These are phyloP conservation scores for Drosophila histrio DNA, from an alignment of 2,888 invertebrate species.

Conservation along the genomic window DNA sequence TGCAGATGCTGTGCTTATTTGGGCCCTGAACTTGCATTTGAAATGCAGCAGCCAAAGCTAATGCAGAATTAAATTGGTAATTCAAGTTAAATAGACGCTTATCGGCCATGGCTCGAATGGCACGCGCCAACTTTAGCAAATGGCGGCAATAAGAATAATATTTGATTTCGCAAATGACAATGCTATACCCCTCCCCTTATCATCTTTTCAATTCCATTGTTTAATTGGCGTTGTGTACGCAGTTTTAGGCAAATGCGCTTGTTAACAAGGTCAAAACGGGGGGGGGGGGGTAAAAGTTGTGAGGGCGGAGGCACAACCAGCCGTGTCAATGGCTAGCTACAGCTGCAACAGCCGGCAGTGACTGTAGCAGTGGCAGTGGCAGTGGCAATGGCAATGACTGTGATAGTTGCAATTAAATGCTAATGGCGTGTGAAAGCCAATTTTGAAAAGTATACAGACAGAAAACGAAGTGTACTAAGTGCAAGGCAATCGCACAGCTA, in stretches of 20 bases:
- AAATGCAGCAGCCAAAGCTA: constrained; percentile 13
- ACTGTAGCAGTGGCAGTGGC: constrained; percentile 3
- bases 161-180: constrained; percentile 64
- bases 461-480: constrained; percentile 61
- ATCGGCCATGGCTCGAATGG: constrained; percentile 44
- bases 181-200: background rate
- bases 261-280: constrained; percentile 64
- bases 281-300: background rate
- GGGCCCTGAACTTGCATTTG: constrained; percentile 8
- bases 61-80: constrained; percentile 41
- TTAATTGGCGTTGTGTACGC: constrained; percentile 35
- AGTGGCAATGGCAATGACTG: constrained; percentile 16
- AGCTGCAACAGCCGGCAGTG: background rate
- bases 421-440: constrained; percentile 80
- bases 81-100: constrained; percentile 54
- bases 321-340: constrained; percentile 19
- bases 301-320: constrained; percentile 10
- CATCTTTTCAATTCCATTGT: constrained; percentile 6
- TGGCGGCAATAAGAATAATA: constrained; percentile 63
- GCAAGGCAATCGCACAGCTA: constrained; percentile 71
- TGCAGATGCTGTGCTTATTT: constrained; percentile 30
- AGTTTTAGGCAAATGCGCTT: constrained; percentile 66
- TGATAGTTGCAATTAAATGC: constrained; percentile 72
- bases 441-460: constrained; percentile 72
- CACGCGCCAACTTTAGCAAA: constrained; percentile 38